These are phyloP conservation scores for Aphelocoma coerulescens DNA, from an alignment of 2,113 vertebrate genomes.

Conservation along the genomic window DNA sequence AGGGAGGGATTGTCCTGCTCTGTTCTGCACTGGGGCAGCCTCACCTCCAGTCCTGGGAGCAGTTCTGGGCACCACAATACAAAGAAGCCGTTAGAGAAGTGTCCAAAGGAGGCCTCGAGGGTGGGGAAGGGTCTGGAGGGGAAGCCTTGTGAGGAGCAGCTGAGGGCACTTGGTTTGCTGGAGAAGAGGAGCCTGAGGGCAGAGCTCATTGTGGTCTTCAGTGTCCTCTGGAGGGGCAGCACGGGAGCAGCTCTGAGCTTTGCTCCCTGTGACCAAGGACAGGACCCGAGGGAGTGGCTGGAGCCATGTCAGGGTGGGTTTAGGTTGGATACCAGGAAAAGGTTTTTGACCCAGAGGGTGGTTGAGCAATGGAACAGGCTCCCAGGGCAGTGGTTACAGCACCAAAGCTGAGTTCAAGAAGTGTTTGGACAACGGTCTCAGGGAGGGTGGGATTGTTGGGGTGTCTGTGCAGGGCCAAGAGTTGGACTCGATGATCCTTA, in stretches of 20 bases:
- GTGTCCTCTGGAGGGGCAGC: accelerated
- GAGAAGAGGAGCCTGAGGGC: not conserved
- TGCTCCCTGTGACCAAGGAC: not conserved
- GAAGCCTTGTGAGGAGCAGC: not conserved
- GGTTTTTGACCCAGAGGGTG: not conserved
- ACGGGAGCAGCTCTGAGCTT: not conserved
- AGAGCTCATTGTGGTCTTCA: not conserved
- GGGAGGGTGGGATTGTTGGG: not conserved
- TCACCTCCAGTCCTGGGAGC: not conserved
- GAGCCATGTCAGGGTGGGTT: not conserved
- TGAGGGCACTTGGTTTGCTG: not conserved
- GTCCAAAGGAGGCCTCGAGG: not conserved
- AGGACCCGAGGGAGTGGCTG: not conserved
- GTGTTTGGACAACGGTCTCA: accelerated
- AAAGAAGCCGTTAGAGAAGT: not conserved
- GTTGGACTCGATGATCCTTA: not conserved
- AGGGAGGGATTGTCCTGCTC: not conserved
- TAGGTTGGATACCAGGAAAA: not conserved
- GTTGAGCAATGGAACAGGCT: not conserved
- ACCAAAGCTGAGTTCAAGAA: not conserved
- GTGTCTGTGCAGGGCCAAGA: not conserved
- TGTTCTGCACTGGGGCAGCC: not conserved
- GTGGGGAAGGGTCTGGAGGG: not conserved
- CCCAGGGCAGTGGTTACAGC: not conserved
- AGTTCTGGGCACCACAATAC: not conserved